Evolutionary conservation across 2,888 invertebrate species (phyloP).

Genomic region (Himalopsyche anomala): DNA sequence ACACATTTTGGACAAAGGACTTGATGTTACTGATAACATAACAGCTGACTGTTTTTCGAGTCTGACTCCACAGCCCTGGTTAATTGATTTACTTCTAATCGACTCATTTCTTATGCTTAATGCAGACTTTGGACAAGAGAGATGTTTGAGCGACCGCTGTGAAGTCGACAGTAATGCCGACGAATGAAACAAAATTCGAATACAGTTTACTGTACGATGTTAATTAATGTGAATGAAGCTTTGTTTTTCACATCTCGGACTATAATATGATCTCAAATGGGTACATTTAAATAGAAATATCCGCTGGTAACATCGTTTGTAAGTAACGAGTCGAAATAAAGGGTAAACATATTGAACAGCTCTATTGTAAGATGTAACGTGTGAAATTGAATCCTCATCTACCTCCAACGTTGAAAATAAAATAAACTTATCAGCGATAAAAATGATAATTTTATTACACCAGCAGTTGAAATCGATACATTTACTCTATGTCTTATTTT

Average conservation of each 20-base stretch:
- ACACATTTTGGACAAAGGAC: too few species aligned
- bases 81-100: too few species aligned
- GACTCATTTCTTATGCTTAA: too few species aligned
- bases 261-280: background rate
- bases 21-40: too few species aligned
- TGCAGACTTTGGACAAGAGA: too few species aligned
- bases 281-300: background rate
- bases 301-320: background rate
- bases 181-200: too few species aligned
- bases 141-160: too few species aligned
- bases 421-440: conserved; percentile 3
- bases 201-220: background rate
- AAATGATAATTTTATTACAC: conserved; percentile 10
- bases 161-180: too few species aligned
- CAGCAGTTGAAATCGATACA: conserved; percentile 12
- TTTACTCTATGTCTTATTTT: background rate
- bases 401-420: background rate
- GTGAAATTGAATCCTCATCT: conserved; percentile 2
- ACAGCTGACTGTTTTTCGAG: too few species aligned
- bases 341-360: conserved; percentile 4
- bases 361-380: background rate
- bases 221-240: background rate
- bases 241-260: background rate
- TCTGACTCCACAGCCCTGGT: too few species aligned
- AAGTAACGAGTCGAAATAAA: conserved; percentile 14